Percentiles rank a stretch among this genome's conserved stretches.
Conservation (phyloP, 2,797 vertebrate genomes). For the Sternotherus odoratus region DNA sequence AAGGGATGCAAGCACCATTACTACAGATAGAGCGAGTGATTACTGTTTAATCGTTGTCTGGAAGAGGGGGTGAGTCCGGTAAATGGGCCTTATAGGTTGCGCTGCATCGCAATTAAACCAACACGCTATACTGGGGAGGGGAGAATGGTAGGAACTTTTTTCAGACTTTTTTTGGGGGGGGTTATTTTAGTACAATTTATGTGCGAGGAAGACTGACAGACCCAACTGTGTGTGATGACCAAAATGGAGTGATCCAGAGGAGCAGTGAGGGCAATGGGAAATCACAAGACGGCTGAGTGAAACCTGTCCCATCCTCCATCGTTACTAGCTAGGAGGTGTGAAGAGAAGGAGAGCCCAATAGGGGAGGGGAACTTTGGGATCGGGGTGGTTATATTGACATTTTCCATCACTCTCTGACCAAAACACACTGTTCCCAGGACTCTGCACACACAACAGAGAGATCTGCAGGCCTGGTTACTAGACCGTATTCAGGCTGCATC, state of each 20-base stretch:
- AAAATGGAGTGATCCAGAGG: too few species aligned
- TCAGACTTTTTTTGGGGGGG: rapidly evolving
- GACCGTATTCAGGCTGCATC: background rate
- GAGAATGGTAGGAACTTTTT: background rate
- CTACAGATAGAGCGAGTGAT: background rate
- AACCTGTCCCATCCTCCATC: background rate
- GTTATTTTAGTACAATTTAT: too few species aligned
- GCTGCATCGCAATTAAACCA: background rate
- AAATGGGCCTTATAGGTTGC: background rate
- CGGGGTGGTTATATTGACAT: background rate
- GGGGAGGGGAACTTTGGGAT: too few species aligned
- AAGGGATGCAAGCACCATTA: too few species aligned
- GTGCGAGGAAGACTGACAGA: background rate
- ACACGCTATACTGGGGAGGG: background rate
- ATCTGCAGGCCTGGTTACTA: background rate
- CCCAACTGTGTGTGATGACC: background rate
- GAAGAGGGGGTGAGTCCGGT: background rate
- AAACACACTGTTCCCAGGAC: background rate
- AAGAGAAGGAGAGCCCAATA: background rate
- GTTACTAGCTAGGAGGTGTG: background rate
- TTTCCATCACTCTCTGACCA: background rate
- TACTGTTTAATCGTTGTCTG: background rate
- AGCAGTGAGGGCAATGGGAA: background rate
- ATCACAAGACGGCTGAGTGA: background rate
- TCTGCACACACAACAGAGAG: background rate